Conservation (phyloP, 2,797 vertebrate species). For the Aldrovandia affinis region DNA sequence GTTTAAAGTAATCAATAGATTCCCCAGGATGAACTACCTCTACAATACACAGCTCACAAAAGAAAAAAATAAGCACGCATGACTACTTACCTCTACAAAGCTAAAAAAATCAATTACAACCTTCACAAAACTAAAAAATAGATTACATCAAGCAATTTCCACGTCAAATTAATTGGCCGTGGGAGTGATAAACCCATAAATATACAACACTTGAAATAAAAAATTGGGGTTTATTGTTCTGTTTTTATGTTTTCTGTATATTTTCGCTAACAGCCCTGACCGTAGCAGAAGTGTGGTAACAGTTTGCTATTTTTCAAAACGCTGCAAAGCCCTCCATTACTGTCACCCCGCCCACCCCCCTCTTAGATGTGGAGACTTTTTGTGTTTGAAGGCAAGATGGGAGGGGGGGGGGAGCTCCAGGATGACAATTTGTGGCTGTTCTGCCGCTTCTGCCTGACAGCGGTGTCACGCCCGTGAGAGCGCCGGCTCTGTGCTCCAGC, state of each 20-base stretch:
- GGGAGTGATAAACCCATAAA: neutral
- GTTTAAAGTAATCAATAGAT: no score
- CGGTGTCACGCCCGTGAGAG: neutral
- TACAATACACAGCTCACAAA: neutral
- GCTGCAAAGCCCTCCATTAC: neutral
- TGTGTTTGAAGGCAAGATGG: conserved; percentile 8
- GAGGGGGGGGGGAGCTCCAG: conserved; percentile 7
- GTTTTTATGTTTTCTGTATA: neutral
- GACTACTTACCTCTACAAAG: neutral
- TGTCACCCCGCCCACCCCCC: conserved; percentile 4
- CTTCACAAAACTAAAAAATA: neutral
- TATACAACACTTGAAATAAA: neutral
- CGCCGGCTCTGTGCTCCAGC: neutral
- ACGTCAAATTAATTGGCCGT: neutral
- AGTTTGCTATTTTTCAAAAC: conserved; percentile 10
- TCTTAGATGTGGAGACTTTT: neutral
- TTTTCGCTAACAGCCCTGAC: neutral
- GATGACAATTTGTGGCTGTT: conserved; percentile 31
- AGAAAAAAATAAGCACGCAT: neutral
- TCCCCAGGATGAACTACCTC: no score
- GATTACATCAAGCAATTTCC: neutral
- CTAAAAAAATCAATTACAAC: neutral
- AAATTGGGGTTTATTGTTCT: neutral
- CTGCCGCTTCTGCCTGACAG: neutral
- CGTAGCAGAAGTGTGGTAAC: neutral